phyloP scores from a whole-genome alignment of 2,888 invertebrate genomes.

The Pseudolycoriella hygida region DNA sequence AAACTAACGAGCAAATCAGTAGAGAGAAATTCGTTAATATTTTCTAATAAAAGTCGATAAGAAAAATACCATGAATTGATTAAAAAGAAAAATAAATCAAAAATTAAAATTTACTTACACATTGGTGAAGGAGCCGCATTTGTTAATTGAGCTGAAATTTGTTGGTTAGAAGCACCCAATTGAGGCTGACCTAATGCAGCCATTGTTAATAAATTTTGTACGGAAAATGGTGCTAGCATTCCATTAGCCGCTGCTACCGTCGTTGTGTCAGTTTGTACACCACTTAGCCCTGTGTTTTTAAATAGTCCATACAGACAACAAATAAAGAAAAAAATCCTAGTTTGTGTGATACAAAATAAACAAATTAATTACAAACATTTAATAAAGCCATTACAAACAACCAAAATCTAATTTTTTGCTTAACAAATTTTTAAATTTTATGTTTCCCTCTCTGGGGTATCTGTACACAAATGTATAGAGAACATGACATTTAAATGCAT shows the following conservation, averaged over 20 bases:
- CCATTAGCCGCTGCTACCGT: conserved; percentile 27
- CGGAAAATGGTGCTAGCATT: conserved; percentile 58
- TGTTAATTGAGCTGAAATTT: conserved; percentile 15
- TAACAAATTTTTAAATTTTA: too few species aligned
- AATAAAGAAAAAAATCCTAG: not conserved
- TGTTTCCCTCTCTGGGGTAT: too few species aligned
- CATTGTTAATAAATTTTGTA: conserved; percentile 81
- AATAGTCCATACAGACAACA: not conserved
- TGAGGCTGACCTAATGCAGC: conserved; percentile 29
- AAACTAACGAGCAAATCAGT: too few species aligned
- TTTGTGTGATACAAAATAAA: too few species aligned
- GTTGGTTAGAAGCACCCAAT: conserved; percentile 7
- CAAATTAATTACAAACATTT: too few species aligned
- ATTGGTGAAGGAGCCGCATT: conserved; percentile 11
- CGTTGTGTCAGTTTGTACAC: conserved; percentile 30
- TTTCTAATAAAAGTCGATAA: too few species aligned
- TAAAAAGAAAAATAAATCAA: not conserved
- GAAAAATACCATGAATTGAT: too few species aligned
- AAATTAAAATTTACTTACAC: conserved; percentile 5
- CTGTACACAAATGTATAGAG: too few species aligned
- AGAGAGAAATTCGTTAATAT: too few species aligned
- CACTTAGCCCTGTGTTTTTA: conserved; percentile 22
- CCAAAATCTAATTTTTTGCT: too few species aligned
- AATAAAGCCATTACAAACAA: too few species aligned
- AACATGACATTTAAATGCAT: too few species aligned